phyloP scores from a whole-genome alignment of 1,140 invertebrate species.

The Achroia grisella region DNA sequence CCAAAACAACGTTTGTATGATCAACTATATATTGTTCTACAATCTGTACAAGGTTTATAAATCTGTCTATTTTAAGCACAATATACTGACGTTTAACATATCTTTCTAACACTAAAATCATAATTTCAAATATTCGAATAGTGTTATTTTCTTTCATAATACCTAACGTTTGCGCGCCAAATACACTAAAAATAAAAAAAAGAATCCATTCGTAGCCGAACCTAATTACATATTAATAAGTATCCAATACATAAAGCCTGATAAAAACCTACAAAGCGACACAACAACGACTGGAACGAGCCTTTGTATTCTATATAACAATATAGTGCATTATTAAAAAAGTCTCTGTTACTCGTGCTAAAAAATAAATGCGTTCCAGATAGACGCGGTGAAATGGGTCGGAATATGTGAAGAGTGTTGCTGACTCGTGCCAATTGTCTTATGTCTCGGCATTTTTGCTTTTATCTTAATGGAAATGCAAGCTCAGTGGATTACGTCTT shows the following conservation, averaged over 20 bases:
- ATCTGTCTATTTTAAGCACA: no score
- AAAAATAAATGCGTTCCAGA: constrained; percentile 40
- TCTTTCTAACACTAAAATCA: no score
- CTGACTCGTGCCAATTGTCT: constrained; percentile 21
- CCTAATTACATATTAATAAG: constrained; percentile 19
- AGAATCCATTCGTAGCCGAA: not conserved
- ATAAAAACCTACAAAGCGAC: constrained; percentile 24
- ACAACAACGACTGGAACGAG: constrained; percentile 17
- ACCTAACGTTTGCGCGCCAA: no score
- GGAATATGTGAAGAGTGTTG: constrained; percentile 18
- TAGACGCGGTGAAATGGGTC: constrained; percentile 22
- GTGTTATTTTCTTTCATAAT: no score
- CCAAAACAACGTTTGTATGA: no score
- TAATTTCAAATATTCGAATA: no score
- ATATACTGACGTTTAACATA: no score
- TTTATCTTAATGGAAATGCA: constrained; percentile 18
- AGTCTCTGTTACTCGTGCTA: constrained; percentile 31
- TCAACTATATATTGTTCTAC: no score
- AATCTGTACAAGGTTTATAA: no score
- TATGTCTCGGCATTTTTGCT: constrained; percentile 17
- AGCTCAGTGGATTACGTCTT: not conserved
- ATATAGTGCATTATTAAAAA: constrained; percentile 57
- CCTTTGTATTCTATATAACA: constrained; percentile 56
- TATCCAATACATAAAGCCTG: constrained; percentile 19
- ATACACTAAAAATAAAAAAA: no score